Conservation (phyloP, 2,113 vertebrate species). For the Cyanoderma ruficeps region DNA sequence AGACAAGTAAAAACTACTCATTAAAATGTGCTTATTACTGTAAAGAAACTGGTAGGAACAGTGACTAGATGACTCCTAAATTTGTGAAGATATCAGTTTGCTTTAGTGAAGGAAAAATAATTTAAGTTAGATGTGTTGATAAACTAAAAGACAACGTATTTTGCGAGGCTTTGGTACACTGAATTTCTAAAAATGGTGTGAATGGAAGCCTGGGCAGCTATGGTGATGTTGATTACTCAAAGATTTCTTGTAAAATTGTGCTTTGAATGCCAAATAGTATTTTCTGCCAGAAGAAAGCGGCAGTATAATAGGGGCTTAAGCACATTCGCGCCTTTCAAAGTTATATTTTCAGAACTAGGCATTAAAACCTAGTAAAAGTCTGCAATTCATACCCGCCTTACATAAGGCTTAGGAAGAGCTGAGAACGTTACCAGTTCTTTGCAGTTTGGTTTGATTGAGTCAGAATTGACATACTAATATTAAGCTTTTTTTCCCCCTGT, state of each 20-base stretch:
- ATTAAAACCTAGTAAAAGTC: not conserved
- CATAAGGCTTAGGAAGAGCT: not conserved
- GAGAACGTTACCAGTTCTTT: not conserved
- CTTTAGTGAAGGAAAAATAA: not conserved
- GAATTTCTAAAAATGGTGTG: not conserved
- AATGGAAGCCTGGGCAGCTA: not conserved
- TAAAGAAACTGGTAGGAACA: not conserved
- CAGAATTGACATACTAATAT: not conserved
- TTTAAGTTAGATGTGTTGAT: not conserved
- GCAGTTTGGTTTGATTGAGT: not conserved
- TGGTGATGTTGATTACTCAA: accelerated
- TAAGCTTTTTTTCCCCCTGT: not conserved
- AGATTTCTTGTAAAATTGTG: not conserved
- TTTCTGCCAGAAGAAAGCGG: not conserved
- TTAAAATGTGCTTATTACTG: not conserved
- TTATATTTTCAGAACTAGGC: not conserved
- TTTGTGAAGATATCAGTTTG: not conserved
- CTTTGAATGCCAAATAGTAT: not conserved
- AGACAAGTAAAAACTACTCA: not conserved
- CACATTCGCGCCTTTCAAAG: not conserved
- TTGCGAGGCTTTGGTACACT: not conserved
- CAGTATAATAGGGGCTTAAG: not conserved
- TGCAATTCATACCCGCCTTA: accelerated
- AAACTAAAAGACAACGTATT: accelerated
- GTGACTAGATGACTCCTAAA: not conserved